Conservation (phyloP, 1,140 invertebrate genomes). For the Rhopalosiphum padi region DNA sequence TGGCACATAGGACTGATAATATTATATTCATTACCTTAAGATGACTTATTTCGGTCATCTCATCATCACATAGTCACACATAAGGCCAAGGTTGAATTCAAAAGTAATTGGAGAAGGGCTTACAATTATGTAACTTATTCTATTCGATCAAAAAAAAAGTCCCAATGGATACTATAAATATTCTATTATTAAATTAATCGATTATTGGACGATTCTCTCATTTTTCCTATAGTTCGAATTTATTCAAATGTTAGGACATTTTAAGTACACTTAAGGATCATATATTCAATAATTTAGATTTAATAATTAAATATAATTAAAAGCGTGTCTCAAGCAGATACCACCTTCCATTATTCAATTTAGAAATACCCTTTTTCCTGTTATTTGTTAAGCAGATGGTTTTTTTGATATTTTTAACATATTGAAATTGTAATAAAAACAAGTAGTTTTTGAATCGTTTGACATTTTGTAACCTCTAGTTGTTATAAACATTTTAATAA, state of each 20-base stretch:
- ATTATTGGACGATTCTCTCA: neutral
- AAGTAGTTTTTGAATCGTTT: neutral
- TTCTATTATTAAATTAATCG: neutral
- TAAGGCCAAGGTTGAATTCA: neutral
- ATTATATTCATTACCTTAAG: neutral
- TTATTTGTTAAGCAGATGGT: neutral
- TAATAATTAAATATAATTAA: too few species aligned
- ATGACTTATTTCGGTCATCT: neutral
- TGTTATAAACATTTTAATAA: neutral
- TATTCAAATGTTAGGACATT: neutral
- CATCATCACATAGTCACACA: neutral
- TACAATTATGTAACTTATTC: neutral
- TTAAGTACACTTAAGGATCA: neutral
- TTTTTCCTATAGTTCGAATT: neutral
- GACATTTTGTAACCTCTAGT: neutral
- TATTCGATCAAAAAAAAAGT: neutral
- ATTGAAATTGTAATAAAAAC: neutral
- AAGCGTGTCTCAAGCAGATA: neutral
- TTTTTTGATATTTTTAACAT: neutral
- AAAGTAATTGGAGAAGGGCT: constrained; percentile 11
- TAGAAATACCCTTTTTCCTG: neutral
- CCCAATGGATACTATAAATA: neutral
- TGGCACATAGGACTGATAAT: neutral
- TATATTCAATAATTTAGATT: neutral
- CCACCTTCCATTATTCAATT: neutral